These are phyloP conservation scores for Magallana ariakensis DNA, from an alignment of 1,140 invertebrate genomes.

Conservation along the genomic window DNA sequence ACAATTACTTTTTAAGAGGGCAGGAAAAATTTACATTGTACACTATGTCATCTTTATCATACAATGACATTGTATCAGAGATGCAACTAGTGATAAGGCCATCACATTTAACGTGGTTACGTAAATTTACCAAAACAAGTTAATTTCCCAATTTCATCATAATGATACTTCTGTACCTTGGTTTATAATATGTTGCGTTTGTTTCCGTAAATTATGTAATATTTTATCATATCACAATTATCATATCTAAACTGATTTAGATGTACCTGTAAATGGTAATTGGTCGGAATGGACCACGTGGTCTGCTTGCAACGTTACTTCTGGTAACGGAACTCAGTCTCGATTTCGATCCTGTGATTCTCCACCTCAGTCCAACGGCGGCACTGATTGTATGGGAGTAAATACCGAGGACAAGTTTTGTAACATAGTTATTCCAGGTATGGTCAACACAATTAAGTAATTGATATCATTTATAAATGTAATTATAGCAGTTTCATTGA, in stretches of 20 bases:
- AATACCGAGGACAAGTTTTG: conserved; percentile 45
- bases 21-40: too few relatives aligned
- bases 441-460: not conserved
- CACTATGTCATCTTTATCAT: too few relatives aligned
- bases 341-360: conserved; percentile 55
- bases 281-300: conserved; percentile 62
- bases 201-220: not conserved
- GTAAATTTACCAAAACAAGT: too few relatives aligned
- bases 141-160: too few relatives aligned
- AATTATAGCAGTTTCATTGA: too few relatives aligned
- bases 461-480: not conserved
- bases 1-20: too few relatives aligned
- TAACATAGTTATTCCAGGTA: conserved; percentile 33
- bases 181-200: not conserved
- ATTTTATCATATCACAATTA: not conserved
- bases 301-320: conserved; percentile 62
- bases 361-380: conserved; percentile 59
- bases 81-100: too few relatives aligned
- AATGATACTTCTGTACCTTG: too few relatives aligned
- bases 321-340: conserved; percentile 59
- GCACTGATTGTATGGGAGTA: conserved; percentile 54
- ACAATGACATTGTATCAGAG: too few relatives aligned
- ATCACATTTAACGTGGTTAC: too few relatives aligned
- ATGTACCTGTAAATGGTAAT: conserved; percentile 53
- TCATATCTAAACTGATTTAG: not conserved